Base-by-base conservation (phyloP, 2,888 invertebrate species). In the Xestia xanthographa region DNA sequence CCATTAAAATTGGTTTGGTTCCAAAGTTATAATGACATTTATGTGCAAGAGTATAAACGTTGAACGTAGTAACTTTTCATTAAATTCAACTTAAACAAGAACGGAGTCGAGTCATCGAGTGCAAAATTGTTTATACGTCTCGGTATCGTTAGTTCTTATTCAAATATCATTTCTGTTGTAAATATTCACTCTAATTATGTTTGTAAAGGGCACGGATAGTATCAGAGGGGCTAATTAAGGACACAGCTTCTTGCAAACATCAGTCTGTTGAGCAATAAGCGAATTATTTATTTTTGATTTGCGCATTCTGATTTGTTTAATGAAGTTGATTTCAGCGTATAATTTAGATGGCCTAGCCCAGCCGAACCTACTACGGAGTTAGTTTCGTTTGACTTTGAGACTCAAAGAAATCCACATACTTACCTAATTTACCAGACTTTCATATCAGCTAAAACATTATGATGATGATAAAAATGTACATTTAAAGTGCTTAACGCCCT, bases 21-120 rank as follows among this genome's bases (percentile, higher is more conserved):
- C 20, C 50, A 63, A 79, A 87, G 79, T 87, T 87, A 88, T 68
- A 78, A 80, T 72, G 88, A 75, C 80, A 80, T 88, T 85, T 80
- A 88, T 77, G 79, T 69, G 70, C 66, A 67, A 22, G 43, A 70
- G 63, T 80, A 69, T 34, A 34, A 85, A 62, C 68, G 73, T 38
- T 38, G 48, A 76, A 22, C 45, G 77, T 80, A 81, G 79, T 84
- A 78, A 87, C 48, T 86, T 85, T 79, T 87, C 88, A 85, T 88
- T 85, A 83, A 87, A 82, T 63, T 80, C 76, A 76, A 82, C 80
- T 82, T 79, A 81, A 82, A 78, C 72, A 74, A 62, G 72, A 76
- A 29, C 14, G 26, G 41, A 74, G 67, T 74, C 11, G 69, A 63
- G 79, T 79, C 72, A 67, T 77, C 9, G 66, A 68, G 79, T 79